Base-by-base conservation (phyloP, 2,113 vertebrate genomes). In the Ctenodactylus gundi region DNA sequence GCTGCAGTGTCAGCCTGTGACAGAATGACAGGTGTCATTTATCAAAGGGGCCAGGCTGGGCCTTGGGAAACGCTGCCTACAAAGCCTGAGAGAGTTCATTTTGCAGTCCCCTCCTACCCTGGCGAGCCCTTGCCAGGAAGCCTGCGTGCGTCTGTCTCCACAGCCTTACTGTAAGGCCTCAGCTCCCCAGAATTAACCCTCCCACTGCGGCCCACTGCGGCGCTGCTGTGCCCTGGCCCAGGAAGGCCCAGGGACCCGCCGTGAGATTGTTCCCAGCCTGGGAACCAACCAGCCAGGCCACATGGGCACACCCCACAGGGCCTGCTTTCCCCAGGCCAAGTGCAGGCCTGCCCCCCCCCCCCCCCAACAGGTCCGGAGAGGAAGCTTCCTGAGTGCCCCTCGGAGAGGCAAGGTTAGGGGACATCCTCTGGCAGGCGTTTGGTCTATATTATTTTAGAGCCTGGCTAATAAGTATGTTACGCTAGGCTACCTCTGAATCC, bases 21-120 rank as follows among this genome's bases (percentile, higher is more conserved):
- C 99, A 99, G 99, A 99, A 99, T 99, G 99, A 99, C 99, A 99
- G 99, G 99, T 99, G 99, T 99, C 99, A 99, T 99, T 99, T 99
- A 99, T 99, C 99, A 99, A 99, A 99, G 99, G 98, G 99, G 99
- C 99, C 99, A 99, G 99, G 98, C 98, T 95, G 97, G 99, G 99
- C 99, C 99, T 99, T 99, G 99, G 99, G 99, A 99, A 99, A 99
- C 97, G 98, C 98, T 95, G 99, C 99, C 99, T 15, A 99, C 99
- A 99, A 99, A 99, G 99, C 99, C 99, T 99, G 99, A 99, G 99
- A 99, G 99, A 99, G 99, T 99, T 99, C 99, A 99, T 99, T 99
- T 98, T 97, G 98, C 98, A 99, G 98, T 99, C 99, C 98, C 98
- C 98, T 98, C 98, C 98, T 98, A 98, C 98, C 98, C 99, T 99